These are phyloP conservation scores for Lytechinus variegatus DNA, from an alignment of 35 echinoderm and acorn worm species.

Conservation along the genomic window DNA sequence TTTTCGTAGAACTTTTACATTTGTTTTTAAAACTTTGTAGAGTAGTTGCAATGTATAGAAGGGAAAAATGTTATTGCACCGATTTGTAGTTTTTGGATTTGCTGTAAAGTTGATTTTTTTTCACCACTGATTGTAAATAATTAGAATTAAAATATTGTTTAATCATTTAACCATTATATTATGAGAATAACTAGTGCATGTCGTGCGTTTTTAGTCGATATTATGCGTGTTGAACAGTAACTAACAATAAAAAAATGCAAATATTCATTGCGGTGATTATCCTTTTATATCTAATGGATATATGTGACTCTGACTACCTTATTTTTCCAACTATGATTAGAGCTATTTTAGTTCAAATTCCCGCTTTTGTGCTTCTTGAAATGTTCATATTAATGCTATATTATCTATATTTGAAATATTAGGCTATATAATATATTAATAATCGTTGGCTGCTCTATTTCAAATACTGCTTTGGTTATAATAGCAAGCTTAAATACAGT, in stretches of 20 bases:
- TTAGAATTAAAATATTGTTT: neutral
- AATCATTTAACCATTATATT: neutral
- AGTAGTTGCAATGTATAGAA: neutral
- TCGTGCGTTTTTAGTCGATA: neutral
- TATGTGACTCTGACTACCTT: neutral
- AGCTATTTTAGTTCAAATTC: neutral
- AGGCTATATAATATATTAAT: neutral
- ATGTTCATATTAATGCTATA: neutral
- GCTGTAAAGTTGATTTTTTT: neutral
- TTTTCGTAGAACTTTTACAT: neutral
- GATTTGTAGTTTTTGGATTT: neutral
- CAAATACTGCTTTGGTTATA: neutral
- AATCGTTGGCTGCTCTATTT: neutral
- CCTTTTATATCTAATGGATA: neutral
- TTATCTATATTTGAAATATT: neutral
- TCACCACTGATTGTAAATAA: neutral
- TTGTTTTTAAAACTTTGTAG: neutral
- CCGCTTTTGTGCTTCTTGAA: neutral
- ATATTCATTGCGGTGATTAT: neutral
- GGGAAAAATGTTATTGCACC: neutral
- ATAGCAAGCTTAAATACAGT: neutral
- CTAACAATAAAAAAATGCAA: neutral
- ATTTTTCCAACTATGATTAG: neutral
- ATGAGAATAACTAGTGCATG: neutral
- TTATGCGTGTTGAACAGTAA: conserved; percentile 11